Percentiles rank a stretch among this genome's conserved stretches.
Evolutionary conservation across 1,140 invertebrate genomes (phyloP).

Genomic region (Epicauta chinensis): DNA sequence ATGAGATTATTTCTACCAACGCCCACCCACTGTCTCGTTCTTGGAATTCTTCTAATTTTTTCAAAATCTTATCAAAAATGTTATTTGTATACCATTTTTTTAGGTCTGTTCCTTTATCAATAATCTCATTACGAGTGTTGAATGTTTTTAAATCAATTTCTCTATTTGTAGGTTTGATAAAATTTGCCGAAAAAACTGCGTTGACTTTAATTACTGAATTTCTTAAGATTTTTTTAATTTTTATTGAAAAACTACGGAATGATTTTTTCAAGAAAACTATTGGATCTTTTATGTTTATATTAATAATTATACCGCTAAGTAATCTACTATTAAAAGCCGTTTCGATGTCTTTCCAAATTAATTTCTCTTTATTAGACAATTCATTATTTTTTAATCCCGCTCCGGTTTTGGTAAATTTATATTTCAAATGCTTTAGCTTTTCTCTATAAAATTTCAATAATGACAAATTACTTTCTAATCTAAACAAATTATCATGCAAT

Average conservation of each 20-base stretch:
- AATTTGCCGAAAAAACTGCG: constrained; percentile 10
- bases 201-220: constrained; percentile 12
- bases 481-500: too few species aligned
- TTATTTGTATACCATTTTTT: constrained; percentile 12
- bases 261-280: background rate
- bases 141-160: constrained; percentile 8
- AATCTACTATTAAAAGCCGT: background rate
- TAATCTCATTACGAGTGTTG: constrained; percentile 17
- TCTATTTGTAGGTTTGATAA: constrained; percentile 6
- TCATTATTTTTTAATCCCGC: background rate
- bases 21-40: constrained; percentile 38
- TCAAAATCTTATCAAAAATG: constrained; percentile 15
- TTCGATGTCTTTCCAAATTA: background rate
- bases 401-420: too few species aligned
- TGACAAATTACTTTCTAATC: too few species aligned
- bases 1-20: constrained; percentile 23
- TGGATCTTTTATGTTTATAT: too few species aligned
- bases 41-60: constrained; percentile 36
- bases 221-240: background rate
- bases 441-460: too few species aligned
- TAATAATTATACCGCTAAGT: background rate
- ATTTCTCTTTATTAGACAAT: background rate
- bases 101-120: constrained; percentile 14
- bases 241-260: background rate
- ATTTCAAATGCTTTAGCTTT: too few species aligned